Evolutionary conservation across 2,888 invertebrate genomes (phyloP), one percentile per base, ranked within the genome.

Genomic region (Smittia sp.): DNA sequence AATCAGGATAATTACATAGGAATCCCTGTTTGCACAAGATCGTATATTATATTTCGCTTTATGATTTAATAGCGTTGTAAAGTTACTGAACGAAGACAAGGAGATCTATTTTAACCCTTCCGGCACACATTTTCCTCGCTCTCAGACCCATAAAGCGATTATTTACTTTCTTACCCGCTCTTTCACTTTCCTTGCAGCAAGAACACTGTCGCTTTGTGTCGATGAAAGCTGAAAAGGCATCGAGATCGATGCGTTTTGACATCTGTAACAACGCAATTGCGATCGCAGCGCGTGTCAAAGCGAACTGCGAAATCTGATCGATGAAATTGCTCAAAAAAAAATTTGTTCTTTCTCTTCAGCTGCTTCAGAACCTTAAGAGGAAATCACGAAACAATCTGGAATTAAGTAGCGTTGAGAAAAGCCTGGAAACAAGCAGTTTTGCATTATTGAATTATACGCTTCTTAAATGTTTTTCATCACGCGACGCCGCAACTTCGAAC

Each of bases 21-120:
- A 70, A 32, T 70, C 32, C 32, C 27, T 70, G 54, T 70, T 70
- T 70, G 27, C 68, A 41, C 20, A 65, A 24, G n/a, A 25, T 65
- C 20, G 13, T 27, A 32, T 52, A 52, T 54, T 54, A 58, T 72
- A 72, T 58, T 62, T 58, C 70, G 70, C 69, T 52, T 72, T 72
- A 72, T 72, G 54, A 39, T 27, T 72, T 72, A 38, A 72, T 52
- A 25, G 54, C 72, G 62, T 72, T 39, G 62, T 72, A 62, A 72
- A 72, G 58, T 58, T 18, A 18, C 3, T 58, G 39, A 70, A 27
- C 46, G 41, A n/a, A 54, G 41, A 15, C n/a, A 54, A 39, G 54
- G 27, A 72, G 72, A 72, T 72, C 72, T 62, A 72, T 72, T 72
- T 72, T 72, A 72, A 72, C 72, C 72, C 72, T 72, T 72, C 62